Percentiles rank a stretch among this genome's conserved stretches.
These are phyloP conservation scores for Condylura cristata DNA, from an alignment of 2,113 vertebrate genomes.

Conservation along the genomic window DNA sequence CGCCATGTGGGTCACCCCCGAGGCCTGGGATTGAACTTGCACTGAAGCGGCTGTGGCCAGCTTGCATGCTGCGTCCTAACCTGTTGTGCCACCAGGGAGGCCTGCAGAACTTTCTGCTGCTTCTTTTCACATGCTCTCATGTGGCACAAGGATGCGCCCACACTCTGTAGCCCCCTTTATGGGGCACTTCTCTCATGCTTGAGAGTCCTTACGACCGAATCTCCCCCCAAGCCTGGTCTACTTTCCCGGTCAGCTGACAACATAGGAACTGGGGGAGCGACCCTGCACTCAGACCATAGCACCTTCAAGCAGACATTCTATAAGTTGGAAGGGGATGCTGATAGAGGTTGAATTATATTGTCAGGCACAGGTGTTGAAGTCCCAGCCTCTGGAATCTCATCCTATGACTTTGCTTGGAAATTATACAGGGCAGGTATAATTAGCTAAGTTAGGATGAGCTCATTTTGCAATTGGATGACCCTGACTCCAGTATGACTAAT, in stretches of 20 bases:
- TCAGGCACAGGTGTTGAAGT: too few species aligned
- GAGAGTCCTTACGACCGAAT: neutral
- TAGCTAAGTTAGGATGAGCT: neutral
- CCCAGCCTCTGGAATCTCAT: neutral
- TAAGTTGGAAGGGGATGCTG: neutral
- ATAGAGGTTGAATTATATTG: too few species aligned
- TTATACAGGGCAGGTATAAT: too few species aligned
- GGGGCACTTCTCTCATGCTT: too few species aligned
- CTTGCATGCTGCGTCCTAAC: too few species aligned
- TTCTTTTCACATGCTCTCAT: neutral
- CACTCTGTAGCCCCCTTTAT: neutral
- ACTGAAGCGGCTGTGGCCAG: too few species aligned
- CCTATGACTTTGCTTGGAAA: neutral
- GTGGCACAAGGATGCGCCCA: neutral
- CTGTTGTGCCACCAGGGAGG: too few species aligned
- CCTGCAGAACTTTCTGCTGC: neutral
- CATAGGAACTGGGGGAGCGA: neutral
- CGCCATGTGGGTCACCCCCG: too few species aligned
- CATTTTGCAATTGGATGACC: too few species aligned
- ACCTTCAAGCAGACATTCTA: neutral
- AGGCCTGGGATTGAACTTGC: too few species aligned
- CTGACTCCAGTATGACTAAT: neutral
- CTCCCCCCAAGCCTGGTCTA: too few species aligned
- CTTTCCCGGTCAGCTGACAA: neutral
- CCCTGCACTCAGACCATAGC: neutral